Percentiles rank a stretch among this genome's conserved stretches.
Conservation (phyloP, 2,888 invertebrate genomes). For the Aporophyla lueneburgensis region DNA sequence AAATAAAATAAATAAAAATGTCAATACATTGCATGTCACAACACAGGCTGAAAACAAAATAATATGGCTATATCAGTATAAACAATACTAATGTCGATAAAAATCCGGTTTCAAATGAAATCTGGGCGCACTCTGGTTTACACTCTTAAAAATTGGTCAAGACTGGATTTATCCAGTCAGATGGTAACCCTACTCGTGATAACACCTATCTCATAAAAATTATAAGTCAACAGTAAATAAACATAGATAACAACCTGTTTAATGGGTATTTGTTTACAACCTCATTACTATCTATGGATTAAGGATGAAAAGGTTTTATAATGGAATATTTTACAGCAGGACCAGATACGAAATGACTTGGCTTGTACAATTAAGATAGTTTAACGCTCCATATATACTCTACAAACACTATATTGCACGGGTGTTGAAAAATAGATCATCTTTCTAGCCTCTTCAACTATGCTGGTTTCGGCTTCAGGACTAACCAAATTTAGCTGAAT, state of each 20-base stretch:
- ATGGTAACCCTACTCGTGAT: not conserved
- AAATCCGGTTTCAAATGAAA: too few relatives aligned
- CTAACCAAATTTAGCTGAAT: not conserved
- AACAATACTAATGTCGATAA: too few relatives aligned
- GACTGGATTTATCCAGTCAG: too few relatives aligned
- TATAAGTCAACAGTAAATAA: slow-evolving; percentile 24
- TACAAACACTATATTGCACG: not conserved
- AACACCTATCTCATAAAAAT: not conserved
- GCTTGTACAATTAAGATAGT: not conserved
- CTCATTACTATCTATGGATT: slow-evolving; percentile 11
- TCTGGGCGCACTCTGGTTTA: too few relatives aligned
- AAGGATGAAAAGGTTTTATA: slow-evolving; percentile 14
- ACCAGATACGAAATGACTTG: not conserved
- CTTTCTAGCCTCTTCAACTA: not conserved
- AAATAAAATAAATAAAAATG: too few relatives aligned
- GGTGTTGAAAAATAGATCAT: not conserved
- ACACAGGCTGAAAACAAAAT: too few relatives aligned
- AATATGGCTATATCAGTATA: too few relatives aligned
- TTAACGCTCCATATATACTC: too few relatives aligned
- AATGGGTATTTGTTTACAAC: slow-evolving; percentile 19
- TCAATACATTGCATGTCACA: too few relatives aligned
- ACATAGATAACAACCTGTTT: slow-evolving; percentile 13
- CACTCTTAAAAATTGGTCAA: too few relatives aligned
- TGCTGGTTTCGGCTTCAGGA: not conserved
- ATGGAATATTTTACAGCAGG: not conserved